A percentile compares a stretch with the other conserved stretches of the same genome.
Conservation (phyloP, 2,888 invertebrate genomes). For the Colostygia pectinataria region DNA sequence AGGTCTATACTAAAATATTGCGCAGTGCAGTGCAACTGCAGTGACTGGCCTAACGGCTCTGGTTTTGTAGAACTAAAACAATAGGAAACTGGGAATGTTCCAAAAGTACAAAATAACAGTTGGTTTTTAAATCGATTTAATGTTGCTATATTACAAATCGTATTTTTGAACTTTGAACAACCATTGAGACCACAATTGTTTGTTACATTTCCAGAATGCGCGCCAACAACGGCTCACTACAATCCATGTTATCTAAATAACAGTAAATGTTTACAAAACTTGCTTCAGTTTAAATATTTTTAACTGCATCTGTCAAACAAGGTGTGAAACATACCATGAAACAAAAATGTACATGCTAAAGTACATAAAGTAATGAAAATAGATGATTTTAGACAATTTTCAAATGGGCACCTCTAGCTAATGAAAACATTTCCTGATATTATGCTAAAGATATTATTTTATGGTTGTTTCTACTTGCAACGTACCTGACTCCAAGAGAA, state of each 20-base stretch:
- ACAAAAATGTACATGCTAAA: constrained; percentile 1
- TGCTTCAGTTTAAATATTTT: constrained; percentile 24
- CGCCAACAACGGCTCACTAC: constrained; percentile 30
- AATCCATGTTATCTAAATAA: constrained; percentile 39
- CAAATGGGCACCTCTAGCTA: background rate
- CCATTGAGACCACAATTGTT: constrained; percentile 66
- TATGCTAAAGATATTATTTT: background rate
- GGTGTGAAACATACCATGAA: constrained; percentile 6
- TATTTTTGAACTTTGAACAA: constrained; percentile 73
- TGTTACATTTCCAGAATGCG: constrained; percentile 39
- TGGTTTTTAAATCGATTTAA: constrained; percentile 68
- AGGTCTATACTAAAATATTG: too few species aligned
- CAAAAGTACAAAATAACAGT: constrained; percentile 7
- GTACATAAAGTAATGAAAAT: constrained; percentile 2
- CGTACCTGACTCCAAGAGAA: too few species aligned
- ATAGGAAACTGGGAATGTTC: background rate
- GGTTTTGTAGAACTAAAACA: too few species aligned
- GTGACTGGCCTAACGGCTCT: too few species aligned
- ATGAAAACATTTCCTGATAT: constrained; percentile 5
- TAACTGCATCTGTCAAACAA: constrained; percentile 16
- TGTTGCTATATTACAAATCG: constrained; percentile 76
- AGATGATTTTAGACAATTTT: background rate
- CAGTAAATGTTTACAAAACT: constrained; percentile 44
- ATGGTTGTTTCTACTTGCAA: too few species aligned
- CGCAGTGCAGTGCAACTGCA: too few species aligned